phyloP scores from a whole-genome alignment of 2,797 vertebrate genomes.

The Mus minutoides region DNA sequence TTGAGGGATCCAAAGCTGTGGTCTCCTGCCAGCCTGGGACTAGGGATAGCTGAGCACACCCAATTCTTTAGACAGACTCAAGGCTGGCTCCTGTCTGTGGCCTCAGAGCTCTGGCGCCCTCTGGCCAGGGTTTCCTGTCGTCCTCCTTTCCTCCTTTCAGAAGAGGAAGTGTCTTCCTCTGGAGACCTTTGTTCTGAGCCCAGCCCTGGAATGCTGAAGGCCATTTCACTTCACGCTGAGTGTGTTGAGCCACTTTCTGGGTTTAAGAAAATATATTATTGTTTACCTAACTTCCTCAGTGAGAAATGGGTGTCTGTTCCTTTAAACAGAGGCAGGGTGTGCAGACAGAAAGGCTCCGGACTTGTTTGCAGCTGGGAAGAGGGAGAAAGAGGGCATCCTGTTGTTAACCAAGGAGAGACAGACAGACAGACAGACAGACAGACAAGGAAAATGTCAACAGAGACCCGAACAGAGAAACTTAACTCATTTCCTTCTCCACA shows the following conservation, averaged over 20 bases:
- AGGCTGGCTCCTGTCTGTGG: not conserved
- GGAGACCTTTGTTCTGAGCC: constrained; percentile 75
- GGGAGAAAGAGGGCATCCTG: constrained; percentile 77
- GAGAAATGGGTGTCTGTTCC: constrained; percentile 83
- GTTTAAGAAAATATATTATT: constrained; percentile 83
- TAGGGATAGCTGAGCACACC: fast-evolving
- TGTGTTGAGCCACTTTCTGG: constrained; percentile 78
- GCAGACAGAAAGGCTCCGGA: constrained; percentile 82
- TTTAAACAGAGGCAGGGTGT: constrained; percentile 75
- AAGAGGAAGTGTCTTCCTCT: constrained; percentile 65
- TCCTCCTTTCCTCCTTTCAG: constrained; percentile 53
- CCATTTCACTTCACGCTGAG: constrained; percentile 68
- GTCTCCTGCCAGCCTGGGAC: not conserved
- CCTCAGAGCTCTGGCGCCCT: not conserved
- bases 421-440: not conserved
- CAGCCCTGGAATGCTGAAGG: constrained; percentile 74
- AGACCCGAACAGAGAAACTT: not conserved
- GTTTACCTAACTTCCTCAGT: constrained; percentile 83
- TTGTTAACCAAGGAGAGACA: constrained; percentile 69
- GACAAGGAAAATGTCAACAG: constrained; percentile 52
- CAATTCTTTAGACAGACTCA: not conserved
- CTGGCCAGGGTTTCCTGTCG: not conserved
- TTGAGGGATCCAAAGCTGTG: not conserved
- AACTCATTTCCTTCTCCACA: not conserved
- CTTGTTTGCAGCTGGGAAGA: constrained; percentile 78